Evolutionary conservation across 2,113 vertebrate species (phyloP), one percentile per base, ranked within the genome.

Genomic region (Pluvianellus socialis): DNA sequence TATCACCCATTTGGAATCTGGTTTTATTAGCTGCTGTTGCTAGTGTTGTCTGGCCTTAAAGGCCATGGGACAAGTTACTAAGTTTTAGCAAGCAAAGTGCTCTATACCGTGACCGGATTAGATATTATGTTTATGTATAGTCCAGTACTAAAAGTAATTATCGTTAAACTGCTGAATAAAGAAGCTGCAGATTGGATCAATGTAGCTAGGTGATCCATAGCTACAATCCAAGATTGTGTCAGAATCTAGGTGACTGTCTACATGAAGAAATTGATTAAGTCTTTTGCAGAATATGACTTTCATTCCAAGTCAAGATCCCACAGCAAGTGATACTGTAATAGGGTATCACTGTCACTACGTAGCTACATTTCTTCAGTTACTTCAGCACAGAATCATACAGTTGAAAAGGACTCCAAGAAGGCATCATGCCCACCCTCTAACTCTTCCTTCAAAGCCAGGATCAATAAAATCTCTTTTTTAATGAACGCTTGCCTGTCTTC

Each of bases 391-490:
- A 80, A 53, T 79, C 45, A 38, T 12, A 10, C 13, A 28, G 33
- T 23, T 66, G 50, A 47, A 87, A 91, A 70, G 53, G 65, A 59
- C n/a, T 84, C 38, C 50, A 62, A 20, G 65, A 52, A 72, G 12
- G 26, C 0, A 0, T 59, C 32, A 17, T 59, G 38, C 14, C 44
- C 19, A 32, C 27, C 12, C 30, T 5, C 7, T 71, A 9, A 9
- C 22, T 90, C 45, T 80, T 80, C 7, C 47, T 92, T 47, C 58
- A 52, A 47, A 92, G 26, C 47, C 35, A 88, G 4, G 2, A 56
- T 79, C 47, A 55, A 30, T 80, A 44, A 42, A 63, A 71, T 49
- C 20, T 86, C 13, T 88, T 90, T 90, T 75, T 52, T 44, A 76
- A 53, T 76, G 56, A 65, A 11, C 1, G 1, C 21, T 71, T 85